Conservation (phyloP, 1,140 invertebrate genomes). For the Mactra quadrangularis region DNA sequence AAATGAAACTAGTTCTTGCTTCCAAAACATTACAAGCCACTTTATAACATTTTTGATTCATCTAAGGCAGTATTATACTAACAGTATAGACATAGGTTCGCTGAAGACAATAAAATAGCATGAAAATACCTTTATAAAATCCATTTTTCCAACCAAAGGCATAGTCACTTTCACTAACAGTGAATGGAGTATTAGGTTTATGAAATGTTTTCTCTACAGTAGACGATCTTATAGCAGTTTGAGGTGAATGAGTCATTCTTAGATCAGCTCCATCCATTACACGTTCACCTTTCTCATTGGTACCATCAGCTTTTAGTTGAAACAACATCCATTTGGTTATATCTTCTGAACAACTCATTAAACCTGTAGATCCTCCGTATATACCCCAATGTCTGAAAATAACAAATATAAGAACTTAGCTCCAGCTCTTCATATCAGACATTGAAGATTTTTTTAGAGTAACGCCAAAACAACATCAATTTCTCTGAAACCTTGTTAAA, state of each 20-base stretch:
- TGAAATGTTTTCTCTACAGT: constrained; percentile 49
- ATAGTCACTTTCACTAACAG: constrained; percentile 38
- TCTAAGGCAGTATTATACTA: no score
- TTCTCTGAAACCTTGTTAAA: no score
- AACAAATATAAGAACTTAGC: no score
- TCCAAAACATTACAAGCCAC: no score
- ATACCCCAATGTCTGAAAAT: constrained; percentile 50
- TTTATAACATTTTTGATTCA: no score
- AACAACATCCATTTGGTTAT: constrained; percentile 65
- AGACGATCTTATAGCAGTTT: constrained; percentile 48
- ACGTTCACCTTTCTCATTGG: constrained; percentile 33
- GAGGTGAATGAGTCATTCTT: constrained; percentile 18
- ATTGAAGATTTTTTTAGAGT: no score
- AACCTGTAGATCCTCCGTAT: constrained; percentile 53
- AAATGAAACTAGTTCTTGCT: no score
- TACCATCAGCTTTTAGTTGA: constrained; percentile 41
- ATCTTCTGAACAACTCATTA: constrained; percentile 55
- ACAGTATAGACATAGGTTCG: no score
- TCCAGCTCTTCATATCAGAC: no score
- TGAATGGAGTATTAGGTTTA: constrained; percentile 44
- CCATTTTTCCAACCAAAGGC: constrained; percentile 55
- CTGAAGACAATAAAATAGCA: no score
- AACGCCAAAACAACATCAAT: no score
- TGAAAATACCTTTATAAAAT: constrained; percentile 60
- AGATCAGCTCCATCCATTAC: constrained; percentile 26